Evolutionary conservation across 2,888 invertebrate genomes (phyloP).

Genomic region (Eupithecia vulgata): DNA sequence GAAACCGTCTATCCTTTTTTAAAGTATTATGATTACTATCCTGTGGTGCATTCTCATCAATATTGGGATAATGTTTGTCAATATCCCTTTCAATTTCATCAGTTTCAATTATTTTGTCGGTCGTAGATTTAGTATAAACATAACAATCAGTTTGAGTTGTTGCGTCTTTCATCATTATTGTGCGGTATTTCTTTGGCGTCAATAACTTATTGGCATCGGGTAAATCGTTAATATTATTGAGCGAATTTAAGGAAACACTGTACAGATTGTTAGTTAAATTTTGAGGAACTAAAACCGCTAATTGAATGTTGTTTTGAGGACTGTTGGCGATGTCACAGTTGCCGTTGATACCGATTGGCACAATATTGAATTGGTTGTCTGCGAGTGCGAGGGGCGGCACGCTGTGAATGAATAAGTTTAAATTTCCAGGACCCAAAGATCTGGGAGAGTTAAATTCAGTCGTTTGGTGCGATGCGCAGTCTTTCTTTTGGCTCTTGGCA

Average conservation of each 20-base stretch:
- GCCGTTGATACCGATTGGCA: conserved; percentile 74
- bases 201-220: conserved; percentile 68
- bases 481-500: conserved; percentile 72
- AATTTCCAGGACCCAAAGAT: conserved; percentile 70
- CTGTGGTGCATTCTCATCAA: conserved; percentile 80
- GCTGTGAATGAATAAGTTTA: conserved; percentile 76
- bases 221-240: conserved; percentile 65
- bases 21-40: conserved; percentile 75
- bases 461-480: conserved; percentile 70
- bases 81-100: conserved; percentile 69
- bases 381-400: conserved; percentile 72
- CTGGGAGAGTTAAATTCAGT: conserved; percentile 76
- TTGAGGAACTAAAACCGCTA: conserved; percentile 85
- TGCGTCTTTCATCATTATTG: conserved; percentile 83
- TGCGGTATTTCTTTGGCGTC: conserved; percentile 79
- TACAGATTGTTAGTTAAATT: conserved; percentile 72
- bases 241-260: conserved; percentile 74
- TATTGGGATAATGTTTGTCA: conserved; percentile 81
- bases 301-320: conserved; percentile 81
- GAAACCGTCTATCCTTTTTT: conserved; percentile 81
- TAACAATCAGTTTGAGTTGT: conserved; percentile 87
- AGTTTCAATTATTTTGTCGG: conserved; percentile 67
- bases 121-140: conserved; percentile 54
- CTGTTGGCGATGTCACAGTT: conserved; percentile 71
- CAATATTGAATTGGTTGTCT: conserved; percentile 76